Evolutionary conservation across 2,888 invertebrate genomes (phyloP).

Genomic region (Ophonus ardosiacus): DNA sequence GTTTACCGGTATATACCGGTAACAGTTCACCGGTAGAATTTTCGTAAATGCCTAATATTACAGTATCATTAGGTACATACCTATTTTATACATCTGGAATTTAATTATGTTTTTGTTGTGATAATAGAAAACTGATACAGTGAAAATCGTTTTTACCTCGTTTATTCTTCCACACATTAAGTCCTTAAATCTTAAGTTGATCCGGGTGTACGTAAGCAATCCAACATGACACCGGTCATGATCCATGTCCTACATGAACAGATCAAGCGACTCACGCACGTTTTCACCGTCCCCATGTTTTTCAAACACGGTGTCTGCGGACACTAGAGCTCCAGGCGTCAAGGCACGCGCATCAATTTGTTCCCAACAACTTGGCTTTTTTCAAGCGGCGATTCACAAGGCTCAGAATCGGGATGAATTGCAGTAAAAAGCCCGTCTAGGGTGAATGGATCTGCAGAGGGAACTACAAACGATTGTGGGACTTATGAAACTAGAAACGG

Average conservation of each 20-base stretch:
- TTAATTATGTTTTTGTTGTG: no score
- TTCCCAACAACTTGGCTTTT: constrained; percentile 52
- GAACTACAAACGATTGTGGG: constrained; percentile 31
- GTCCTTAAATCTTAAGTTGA: constrained; percentile 10
- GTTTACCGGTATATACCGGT: no score
- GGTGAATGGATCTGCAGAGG: constrained; percentile 12
- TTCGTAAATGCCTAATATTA: no score
- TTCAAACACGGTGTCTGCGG: constrained; percentile 6
- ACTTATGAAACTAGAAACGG: constrained; percentile 34
- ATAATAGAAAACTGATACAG: background rate
- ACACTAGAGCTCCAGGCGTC: constrained; percentile 22
- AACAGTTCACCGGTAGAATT: no score
- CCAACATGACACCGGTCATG: constrained; percentile 8
- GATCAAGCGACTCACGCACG: background rate
- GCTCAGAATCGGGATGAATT: constrained; percentile 13
- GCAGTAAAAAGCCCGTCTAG: background rate
- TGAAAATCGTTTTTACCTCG: background rate
- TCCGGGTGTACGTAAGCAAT: background rate
- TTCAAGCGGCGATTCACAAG: constrained; percentile 17
- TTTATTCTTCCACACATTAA: background rate
- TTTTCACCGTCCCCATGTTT: background rate
- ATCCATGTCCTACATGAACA: background rate
- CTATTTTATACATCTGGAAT: no score
- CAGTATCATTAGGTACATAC: no score
- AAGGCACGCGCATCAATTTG: constrained; percentile 53